Evolutionary conservation across 2,888 invertebrate genomes (phyloP).

Genomic region (Drosophila prolongata): DNA sequence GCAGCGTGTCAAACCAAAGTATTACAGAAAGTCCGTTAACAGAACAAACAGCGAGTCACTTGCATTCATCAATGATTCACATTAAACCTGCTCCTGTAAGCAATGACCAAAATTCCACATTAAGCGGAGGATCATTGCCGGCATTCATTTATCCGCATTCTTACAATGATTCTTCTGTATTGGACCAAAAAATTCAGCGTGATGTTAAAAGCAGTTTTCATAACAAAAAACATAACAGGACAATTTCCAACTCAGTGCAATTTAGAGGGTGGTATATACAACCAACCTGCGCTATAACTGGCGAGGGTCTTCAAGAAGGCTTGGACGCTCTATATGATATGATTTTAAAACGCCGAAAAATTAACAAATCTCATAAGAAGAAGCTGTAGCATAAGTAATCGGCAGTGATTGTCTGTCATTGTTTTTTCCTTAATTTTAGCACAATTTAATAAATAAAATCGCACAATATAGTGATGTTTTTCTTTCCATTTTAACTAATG

Average conservation of each 20-base stretch:
- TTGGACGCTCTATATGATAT: slow-evolving; percentile 97
- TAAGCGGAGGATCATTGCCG: slow-evolving; percentile 1
- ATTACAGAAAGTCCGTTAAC: slow-evolving; percentile 49
- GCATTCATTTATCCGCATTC: slow-evolving; percentile 18
- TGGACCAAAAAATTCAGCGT: slow-evolving; percentile 4
- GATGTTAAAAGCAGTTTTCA: slow-evolving; percentile 29
- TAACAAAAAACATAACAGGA: slow-evolving; percentile 34
- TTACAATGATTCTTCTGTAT: slow-evolving; percentile 6
- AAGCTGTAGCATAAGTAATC: slow-evolving; percentile 85
- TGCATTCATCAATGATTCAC: slow-evolving; percentile 7
- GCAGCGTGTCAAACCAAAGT: slow-evolving; percentile 48
- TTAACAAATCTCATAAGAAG: slow-evolving; percentile 93
- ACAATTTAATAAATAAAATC: slow-evolving; percentile 60
- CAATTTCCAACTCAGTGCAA: slow-evolving; percentile 42
- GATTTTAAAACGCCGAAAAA: slow-evolving; percentile 96
- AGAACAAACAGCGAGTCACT: slow-evolving; percentile 31
- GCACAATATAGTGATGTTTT: slow-evolving; percentile 36
- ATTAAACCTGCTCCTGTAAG: slow-evolving; percentile 19
- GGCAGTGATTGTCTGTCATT: slow-evolving; percentile 14
- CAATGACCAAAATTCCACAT: slow-evolving; percentile 10
- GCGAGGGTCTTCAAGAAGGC: slow-evolving; percentile 98
- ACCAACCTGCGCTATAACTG: slow-evolving; percentile 98
- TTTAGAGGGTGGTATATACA: slow-evolving; percentile 92
- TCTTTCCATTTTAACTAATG: not conserved
- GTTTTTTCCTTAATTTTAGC: slow-evolving; percentile 57